Evolutionary conservation across 2,797 vertebrate genomes (phyloP), one percentile per base, ranked within the genome.

Genomic region (Myotis findleyi): DNA sequence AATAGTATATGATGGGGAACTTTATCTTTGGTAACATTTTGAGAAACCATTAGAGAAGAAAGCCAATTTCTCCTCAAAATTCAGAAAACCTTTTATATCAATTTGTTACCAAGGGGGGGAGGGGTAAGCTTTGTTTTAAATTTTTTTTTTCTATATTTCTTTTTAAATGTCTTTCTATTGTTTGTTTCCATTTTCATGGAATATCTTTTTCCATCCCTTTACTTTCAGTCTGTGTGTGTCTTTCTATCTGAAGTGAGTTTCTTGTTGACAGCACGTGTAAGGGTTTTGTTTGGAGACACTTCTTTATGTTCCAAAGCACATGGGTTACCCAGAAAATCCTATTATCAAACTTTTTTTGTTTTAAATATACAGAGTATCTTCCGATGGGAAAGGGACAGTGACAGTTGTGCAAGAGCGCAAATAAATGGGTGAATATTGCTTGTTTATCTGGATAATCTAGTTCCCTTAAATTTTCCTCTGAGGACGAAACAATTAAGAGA

Each of bases 11-110:
- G 71, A 59, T 23, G 87, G 75, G 66, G 53, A 96, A 47, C 5
- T 41, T 95, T 87, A 71, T 33, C 68, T 25, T 82, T 18, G 3
- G 66, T 55, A 79, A 82, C 71, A 75, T 85, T 94, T 76, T 84
- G 36, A 75, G 85, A 89, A 92, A n/a, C 3, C 33, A 77, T 93
- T 69, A 36, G 81, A 72, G 30, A 71, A 57, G 33, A 91, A 96
- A 79, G 49, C 72, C 36, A 85, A 49, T 91, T 95, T 71, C 25
- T 90, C 68, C 30, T 93, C 51, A 93, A 95, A 95, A 93, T 90
- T 96, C 7, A 85, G 41, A 23, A 66, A 86, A 71, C 16, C 9
- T 30, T 30, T 62, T 62, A 62, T 95, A 41, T 41, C 66, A 72
- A n/a, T 91, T 83, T 91, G 59, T 73, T 92, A 94, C 6, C 0